A percentile compares a stretch with the other conserved stretches of the same genome.
Conservation (phyloP, 2,888 invertebrate species). For the Drosophila eohydei region DNA sequence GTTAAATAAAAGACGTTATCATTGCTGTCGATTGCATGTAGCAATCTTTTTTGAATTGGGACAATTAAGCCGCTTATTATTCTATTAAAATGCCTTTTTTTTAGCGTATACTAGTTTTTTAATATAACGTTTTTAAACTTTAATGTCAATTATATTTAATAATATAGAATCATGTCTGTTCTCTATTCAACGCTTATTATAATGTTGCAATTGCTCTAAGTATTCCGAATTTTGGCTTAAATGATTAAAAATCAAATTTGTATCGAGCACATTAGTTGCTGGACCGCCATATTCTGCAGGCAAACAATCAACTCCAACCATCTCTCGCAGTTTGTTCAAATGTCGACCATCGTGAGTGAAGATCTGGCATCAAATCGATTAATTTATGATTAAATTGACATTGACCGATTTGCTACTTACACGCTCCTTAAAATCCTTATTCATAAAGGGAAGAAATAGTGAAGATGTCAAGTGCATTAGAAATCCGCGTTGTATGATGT, state of each 20-base stretch:
- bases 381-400: too few relatives aligned
- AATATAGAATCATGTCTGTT: not conserved
- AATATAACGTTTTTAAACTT: slow-evolving; percentile 3
- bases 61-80: not conserved
- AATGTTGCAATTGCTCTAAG: slow-evolving; percentile 75
- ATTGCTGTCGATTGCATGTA: not conserved
- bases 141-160: not conserved
- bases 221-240: slow-evolving; percentile 74
- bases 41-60: not conserved
- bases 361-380: slow-evolving; percentile 57
- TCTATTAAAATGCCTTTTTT: not conserved
- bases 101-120: not conserved
- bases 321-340: slow-evolving; percentile 78
- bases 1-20: not conserved
- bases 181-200: slow-evolving; percentile 58
- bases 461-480: slow-evolving; percentile 79
- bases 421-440: slow-evolving; percentile 78
- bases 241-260: slow-evolving; percentile 77
- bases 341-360: slow-evolving; percentile 81
- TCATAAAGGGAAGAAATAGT: slow-evolving; percentile 82
- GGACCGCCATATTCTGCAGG: slow-evolving; percentile 83
- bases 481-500: slow-evolving; percentile 81
- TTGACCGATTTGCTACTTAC: slow-evolving; percentile 50
- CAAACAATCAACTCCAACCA: slow-evolving; percentile 79
- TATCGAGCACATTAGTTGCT: slow-evolving; percentile 74